Evolutionary conservation across 2,113 vertebrate genomes (phyloP), one percentile per base, ranked within the genome.

Genomic region (Daubentonia madagascariensis): DNA sequence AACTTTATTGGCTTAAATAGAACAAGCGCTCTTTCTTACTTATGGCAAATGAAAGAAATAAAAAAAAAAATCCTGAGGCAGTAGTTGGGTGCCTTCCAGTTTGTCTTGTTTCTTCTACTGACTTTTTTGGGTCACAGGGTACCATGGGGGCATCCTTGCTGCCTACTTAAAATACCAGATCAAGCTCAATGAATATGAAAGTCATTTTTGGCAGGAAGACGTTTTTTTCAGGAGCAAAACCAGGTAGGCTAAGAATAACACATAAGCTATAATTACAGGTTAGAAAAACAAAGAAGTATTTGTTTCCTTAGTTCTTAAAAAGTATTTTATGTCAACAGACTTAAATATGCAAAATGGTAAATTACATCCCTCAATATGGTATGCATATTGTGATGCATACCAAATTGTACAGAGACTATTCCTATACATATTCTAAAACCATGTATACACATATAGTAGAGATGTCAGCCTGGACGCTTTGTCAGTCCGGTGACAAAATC

Each of bases 1-100:
- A 89, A 97, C 40, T 89, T 97, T 67, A 67, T 2, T 84, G 86
- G 65, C 8, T 96, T 97, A 92, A 96, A 85, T 5, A 89, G 37
- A 92, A 89, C 10, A 94, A 96, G 94, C 85, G 80, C 0, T 95
- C 75, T 45, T 93, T 88, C 17, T 73, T 93, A 22, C 48, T 96
- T 93, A 35, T 2, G 87, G 65, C n/a, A 2, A 76, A 14, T 45
- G 88, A 61, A 97, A 97, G 20, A 67, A 97, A 90, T 67, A 9
- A 59, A 61, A 61, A 63, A 61, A 97, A 91, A 72, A 86, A 17
- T 48, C 22, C 48, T 0, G 1, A 94, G 86, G 54, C 16, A 14
- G 8, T 23, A 40, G 22, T 8, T 22, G 25, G 43, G 67, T 43
- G 40, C 17, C 40, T 61, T 87, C 32, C 12, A 28, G 17, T 63